phyloP scores from a whole-genome alignment of 2,113 vertebrate species.

The Lagopus muta region DNA sequence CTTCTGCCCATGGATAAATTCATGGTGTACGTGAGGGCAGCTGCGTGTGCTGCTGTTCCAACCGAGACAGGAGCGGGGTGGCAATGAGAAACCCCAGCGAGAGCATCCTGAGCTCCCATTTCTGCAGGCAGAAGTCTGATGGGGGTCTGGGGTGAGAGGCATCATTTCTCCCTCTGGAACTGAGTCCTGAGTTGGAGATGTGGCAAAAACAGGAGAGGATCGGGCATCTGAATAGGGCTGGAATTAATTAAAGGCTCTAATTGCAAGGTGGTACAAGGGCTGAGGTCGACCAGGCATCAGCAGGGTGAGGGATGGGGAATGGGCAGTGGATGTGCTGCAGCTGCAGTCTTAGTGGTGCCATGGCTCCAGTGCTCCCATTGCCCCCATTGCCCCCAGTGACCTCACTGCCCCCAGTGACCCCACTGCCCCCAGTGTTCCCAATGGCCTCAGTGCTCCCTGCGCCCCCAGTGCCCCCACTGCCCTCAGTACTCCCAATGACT shows the following conservation, averaged over 20 bases:
- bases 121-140: rapidly evolving
- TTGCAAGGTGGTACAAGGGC: background rate
- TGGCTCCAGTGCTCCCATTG: background rate
- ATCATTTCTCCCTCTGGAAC: rapidly evolving
- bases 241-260: background rate
- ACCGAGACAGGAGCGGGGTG: background rate
- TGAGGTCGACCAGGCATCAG: rapidly evolving
- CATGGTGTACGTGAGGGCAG: rapidly evolving
- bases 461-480: no score
- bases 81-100: rapidly evolving
- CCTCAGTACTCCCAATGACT: no score
- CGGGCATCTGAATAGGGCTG: rapidly evolving
- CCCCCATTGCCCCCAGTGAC: no score
- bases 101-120: background rate
- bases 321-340: background rate
- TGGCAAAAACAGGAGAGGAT: rapidly evolving
- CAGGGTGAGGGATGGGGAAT: background rate
- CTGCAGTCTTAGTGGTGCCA: background rate
- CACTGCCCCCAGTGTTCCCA: no score
- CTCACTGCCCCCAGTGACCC: no score
- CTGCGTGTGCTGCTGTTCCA: background rate
- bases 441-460: no score
- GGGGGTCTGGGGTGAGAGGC: background rate
- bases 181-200: background rate
- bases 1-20: background rate